phyloP scores from a whole-genome alignment of 1,140 invertebrate species.

The Plectus sambesii region DNA sequence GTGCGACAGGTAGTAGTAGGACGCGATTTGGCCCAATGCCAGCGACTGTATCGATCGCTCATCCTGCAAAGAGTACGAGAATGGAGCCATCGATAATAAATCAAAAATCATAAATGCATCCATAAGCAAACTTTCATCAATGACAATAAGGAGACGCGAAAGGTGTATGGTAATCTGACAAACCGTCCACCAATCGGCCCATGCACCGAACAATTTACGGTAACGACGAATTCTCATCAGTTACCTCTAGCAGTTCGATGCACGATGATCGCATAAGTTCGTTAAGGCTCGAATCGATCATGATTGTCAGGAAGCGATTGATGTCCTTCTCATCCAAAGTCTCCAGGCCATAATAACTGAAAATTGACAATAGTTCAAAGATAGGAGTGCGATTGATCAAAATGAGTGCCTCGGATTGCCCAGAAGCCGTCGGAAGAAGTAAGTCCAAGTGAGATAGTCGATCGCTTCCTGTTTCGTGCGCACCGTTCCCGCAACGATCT shows the following conservation, averaged over 20 bases:
- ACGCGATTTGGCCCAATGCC: conserved; percentile 79
- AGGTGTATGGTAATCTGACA: too few relatives aligned
- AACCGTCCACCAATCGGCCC: too few relatives aligned
- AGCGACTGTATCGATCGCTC: conserved; percentile 53
- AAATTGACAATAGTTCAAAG: conserved; percentile 16
- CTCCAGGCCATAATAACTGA: conserved; percentile 68
- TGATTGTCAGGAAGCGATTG: conserved; percentile 53
- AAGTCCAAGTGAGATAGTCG: conserved; percentile 97
- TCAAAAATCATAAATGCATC: not conserved
- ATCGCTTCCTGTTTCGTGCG: conserved; percentile 79
- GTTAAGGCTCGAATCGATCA: conserved; percentile 65
- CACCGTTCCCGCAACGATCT: conserved; percentile 85
- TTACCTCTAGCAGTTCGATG: conserved; percentile 54
- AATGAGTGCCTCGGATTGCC: conserved; percentile 64
- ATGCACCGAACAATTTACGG: conserved; percentile 7
- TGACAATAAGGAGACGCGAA: too few relatives aligned
- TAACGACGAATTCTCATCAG: conserved; percentile 7
- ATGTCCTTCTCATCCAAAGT: conserved; percentile 61
- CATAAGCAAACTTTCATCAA: too few relatives aligned
- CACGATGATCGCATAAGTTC: conserved; percentile 65
- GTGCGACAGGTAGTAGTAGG: conserved; percentile 93
- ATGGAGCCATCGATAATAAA: conserved; percentile 4
- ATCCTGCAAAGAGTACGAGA: conserved; percentile 21
- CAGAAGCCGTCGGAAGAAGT: conserved; percentile 81
- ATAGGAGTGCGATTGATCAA: conserved; percentile 5